These are phyloP conservation scores for Falco concolor DNA, from an alignment of 2,797 vertebrate species.

Conservation along the genomic window DNA sequence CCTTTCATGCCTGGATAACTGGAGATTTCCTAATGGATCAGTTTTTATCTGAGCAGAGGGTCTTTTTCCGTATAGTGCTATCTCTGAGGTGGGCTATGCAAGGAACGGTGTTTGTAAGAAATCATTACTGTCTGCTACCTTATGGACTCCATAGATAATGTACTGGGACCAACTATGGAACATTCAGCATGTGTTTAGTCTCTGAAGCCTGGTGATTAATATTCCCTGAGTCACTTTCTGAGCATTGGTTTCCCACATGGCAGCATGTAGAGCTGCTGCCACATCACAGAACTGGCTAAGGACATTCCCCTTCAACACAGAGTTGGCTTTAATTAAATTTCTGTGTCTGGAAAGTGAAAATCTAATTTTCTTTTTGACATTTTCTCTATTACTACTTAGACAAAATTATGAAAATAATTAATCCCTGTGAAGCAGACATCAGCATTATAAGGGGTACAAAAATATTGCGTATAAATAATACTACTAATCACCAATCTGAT, in stretches of 20 bases:
- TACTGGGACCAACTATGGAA: constrained; percentile 8
- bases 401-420: constrained; percentile 68
- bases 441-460: constrained; percentile 40
- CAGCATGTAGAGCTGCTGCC: constrained; percentile 27
- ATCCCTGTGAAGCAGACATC: constrained; percentile 60
- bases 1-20: background rate
- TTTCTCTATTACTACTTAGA: constrained; percentile 61
- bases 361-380: constrained; percentile 68
- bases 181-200: constrained; percentile 31
- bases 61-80: background rate
- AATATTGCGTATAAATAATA: constrained; percentile 64
- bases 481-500: constrained; percentile 58
- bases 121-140: background rate
- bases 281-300: constrained; percentile 44
- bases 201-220: constrained; percentile 40
- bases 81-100: background rate
- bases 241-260: constrained; percentile 43
- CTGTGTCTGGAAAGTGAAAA: constrained; percentile 61
- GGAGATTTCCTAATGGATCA: background rate
- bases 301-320: constrained; percentile 48
- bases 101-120: background rate
- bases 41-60: background rate
- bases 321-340: constrained; percentile 65
- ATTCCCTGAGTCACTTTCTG: constrained; percentile 38
- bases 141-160: constrained; percentile 9